These are phyloP conservation scores for Sebastes umbrosus DNA, from an alignment of 2,797 vertebrate species.

Conservation along the genomic window DNA sequence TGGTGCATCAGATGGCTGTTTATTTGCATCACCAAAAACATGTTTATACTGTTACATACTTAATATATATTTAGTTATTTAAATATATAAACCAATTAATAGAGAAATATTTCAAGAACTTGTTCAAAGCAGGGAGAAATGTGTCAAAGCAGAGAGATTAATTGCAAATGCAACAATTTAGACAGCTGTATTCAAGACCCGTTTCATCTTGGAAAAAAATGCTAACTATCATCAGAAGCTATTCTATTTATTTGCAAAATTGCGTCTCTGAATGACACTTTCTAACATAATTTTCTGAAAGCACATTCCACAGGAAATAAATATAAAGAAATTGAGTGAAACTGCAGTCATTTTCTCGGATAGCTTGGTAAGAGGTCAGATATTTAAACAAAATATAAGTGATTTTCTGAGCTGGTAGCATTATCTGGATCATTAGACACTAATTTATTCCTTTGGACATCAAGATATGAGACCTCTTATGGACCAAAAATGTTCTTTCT, in stretches of 20 bases:
- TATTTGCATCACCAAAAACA: background rate
- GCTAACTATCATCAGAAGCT: no score
- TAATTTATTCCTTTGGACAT: background rate
- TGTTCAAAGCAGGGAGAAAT: background rate
- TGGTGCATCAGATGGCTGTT: background rate
- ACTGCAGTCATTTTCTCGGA: constrained; percentile 2
- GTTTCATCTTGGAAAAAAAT: background rate
- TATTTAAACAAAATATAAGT: background rate
- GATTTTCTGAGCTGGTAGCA: background rate
- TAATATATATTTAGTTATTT: background rate
- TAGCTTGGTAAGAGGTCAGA: constrained; percentile 9
- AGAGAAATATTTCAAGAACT: background rate
- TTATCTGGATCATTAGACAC: background rate
- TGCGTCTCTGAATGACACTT: background rate
- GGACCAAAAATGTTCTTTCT: background rate
- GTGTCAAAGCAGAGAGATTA: background rate
- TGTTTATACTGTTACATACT: background rate
- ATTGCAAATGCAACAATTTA: background rate
- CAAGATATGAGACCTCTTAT: background rate
- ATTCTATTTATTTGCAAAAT: background rate
- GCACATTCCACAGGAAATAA: background rate
- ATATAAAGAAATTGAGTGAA: constrained; percentile 7
- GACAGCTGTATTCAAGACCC: background rate
- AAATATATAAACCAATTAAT: background rate
- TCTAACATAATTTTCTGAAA: background rate